A percentile compares a stretch with the other conserved stretches of the same genome.
phyloP scores from a whole-genome alignment of 2,113 vertebrate genomes.

The Atractosteus spatula region DNA sequence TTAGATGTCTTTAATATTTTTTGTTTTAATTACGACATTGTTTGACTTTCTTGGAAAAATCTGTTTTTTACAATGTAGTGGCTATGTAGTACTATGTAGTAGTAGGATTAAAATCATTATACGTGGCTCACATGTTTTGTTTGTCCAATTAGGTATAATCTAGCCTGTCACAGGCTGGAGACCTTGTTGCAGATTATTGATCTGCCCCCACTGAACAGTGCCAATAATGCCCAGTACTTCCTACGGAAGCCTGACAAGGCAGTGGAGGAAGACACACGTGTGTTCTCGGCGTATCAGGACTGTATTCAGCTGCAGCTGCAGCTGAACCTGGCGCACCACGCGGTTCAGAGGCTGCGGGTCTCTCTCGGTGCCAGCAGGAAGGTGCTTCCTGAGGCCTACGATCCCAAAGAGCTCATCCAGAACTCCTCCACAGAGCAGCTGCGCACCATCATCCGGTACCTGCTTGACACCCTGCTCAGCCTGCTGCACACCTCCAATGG shows the following conservation, averaged over 20 bases:
- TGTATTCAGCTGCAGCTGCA: conserved; percentile 97
- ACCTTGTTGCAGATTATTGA: conserved; percentile 95
- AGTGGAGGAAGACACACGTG: conserved; percentile 93
- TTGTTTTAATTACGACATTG: too few relatives aligned
- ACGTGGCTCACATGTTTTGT: too few relatives aligned
- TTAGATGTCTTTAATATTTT: too few relatives aligned
- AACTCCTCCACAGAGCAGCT: conserved; percentile 93
- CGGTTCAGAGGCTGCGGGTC: conserved; percentile 88
- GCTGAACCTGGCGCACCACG: conserved; percentile 93
- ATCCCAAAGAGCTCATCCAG: conserved; percentile 80
- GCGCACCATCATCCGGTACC: conserved; percentile 91
- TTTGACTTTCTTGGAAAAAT: too few relatives aligned
- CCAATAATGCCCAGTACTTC: conserved; percentile 97
- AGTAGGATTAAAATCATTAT: too few relatives aligned
- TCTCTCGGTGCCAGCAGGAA: conserved; percentile 85
- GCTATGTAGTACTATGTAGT: too few relatives aligned
- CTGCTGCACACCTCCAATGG: conserved; percentile 94
- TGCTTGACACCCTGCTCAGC: conserved; percentile 94
- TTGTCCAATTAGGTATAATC: conserved; percentile 78
- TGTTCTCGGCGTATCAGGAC: conserved; percentile 97
- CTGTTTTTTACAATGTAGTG: too few relatives aligned
- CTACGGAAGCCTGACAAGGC: conserved; percentile 95
- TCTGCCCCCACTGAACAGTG: conserved; percentile 93
- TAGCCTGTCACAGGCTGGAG: conserved; percentile 95
- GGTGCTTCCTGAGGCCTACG: conserved; percentile 56